Percentiles rank a stretch among this genome's conserved stretches.
Evolutionary conservation across 2,113 vertebrate species (phyloP).

Genomic region (Benitochromis conjunctus): DNA sequence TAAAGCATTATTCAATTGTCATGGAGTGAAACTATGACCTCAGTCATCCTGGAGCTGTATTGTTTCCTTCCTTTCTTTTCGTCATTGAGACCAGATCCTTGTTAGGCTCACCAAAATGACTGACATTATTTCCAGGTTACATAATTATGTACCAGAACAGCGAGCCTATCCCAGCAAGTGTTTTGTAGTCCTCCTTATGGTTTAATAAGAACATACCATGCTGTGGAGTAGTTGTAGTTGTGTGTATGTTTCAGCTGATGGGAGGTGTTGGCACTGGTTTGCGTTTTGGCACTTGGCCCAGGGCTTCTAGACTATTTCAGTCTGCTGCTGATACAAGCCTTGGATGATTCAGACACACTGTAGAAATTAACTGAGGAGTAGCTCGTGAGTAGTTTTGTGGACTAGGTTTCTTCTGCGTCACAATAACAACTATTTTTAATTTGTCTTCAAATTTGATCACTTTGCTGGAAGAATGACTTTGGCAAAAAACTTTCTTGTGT

Average conservation of each 20-base stretch:
- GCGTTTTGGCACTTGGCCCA: constrained; percentile 6
- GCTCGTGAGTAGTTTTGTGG: neutral
- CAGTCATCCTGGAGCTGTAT: neutral
- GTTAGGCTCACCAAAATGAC: neutral
- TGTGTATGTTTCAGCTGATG: neutral
- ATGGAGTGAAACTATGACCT: neutral
- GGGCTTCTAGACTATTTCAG: neutral
- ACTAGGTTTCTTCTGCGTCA: neutral
- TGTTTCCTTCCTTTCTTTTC: fast-evolving
- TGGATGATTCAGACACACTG: constrained; percentile 21
- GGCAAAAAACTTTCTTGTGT: neutral
- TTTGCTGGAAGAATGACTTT: neutral
- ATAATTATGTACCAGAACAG: constrained; percentile 14
- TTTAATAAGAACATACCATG: constrained; percentile 12
- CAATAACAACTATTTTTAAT: neutral
- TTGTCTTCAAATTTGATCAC: neutral
- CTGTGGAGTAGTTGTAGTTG: neutral
- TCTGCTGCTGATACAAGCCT: constrained; percentile 13
- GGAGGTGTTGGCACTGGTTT: neutral
- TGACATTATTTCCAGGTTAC: constrained; percentile 6
- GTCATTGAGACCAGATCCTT: constrained; percentile 1
- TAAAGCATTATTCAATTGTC: neutral
- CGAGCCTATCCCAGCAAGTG: neutral
- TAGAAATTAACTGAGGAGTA: neutral
- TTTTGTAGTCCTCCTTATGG: neutral